Conservation (phyloP, 2,797 vertebrate species). For the Xyrichtys novacula region DNA sequence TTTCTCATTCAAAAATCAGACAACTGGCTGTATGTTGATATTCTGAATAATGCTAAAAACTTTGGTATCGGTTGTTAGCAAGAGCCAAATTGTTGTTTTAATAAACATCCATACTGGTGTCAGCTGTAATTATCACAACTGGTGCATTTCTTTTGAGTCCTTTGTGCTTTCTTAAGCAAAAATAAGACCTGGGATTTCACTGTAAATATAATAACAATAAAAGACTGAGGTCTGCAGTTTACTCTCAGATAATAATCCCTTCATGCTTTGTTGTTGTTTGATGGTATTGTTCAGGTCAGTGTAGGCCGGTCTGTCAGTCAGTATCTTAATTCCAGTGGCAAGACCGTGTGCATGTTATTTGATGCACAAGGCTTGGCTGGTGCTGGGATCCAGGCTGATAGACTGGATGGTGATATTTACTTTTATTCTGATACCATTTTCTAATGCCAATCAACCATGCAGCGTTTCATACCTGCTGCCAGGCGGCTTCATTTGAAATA, state of each 20-base stretch:
- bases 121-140: no score
- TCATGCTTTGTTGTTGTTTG: not conserved
- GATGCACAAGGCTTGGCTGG: not conserved
- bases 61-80: no score
- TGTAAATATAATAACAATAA: not conserved
- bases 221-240: not conserved
- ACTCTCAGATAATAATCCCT: not conserved
- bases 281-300: slow-evolving; percentile 1
- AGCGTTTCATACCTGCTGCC: not conserved
- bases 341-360: not conserved
- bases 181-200: not conserved
- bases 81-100: no score
- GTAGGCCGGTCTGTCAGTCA: slow-evolving; percentile 33
- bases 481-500: not conserved
- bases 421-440: not conserved
- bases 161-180: not conserved
- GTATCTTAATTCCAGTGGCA: slow-evolving; percentile 21
- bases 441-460: not conserved
- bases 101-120: no score
- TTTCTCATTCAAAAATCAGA: no score
- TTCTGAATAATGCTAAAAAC: no score
- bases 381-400: not conserved
- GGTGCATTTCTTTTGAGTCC: not conserved
- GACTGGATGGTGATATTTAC: not conserved
- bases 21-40: no score